Evolutionary conservation across 2,888 invertebrate genomes (phyloP), one percentile per base, ranked within the genome.

Genomic region (Mythimna pallens): DNA sequence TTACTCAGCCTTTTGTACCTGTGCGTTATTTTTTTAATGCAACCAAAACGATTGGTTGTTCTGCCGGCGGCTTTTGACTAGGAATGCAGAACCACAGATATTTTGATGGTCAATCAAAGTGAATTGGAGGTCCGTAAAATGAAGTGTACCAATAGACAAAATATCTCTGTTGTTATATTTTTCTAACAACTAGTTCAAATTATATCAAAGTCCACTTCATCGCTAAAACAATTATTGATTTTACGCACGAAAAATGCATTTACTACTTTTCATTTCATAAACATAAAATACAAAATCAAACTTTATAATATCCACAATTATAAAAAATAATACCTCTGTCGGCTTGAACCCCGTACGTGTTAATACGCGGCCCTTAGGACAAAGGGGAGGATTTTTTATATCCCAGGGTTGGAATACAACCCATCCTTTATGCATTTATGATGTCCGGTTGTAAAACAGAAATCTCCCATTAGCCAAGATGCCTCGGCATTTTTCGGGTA

Each of bases 381-480:
- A 92, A 93, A 93, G 90, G 91, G 92, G 87, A 84, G 76, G 78
- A 25, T 85, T 90, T 93, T 92, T 88, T 86, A 75, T 78, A 58
- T 70, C 61, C 50, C 58, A 78, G 86, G 86, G 80, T 83, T 65
- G 78, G 87, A 80, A 88, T 67, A 77, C 83, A 85, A 79, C 75
- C 86, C 88, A 86, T 85, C 84, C 85, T 93, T 92, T 91, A 91
- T 92, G 78, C 89, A 76, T 94, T 94, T 94, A 93, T 93, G 91
- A 92, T 89, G 89, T 86, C 84, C 85, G 89, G 86, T 80, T 84
- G 82, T 88, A 90, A 88, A 92, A 92, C 91, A 90, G 87, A 84
- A 85, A 84, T 86, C 87, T 82, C 78, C 90, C 90, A 93, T 92
- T 93, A 91, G 86, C 76, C 17, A 66, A 47, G 76, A 77, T 73